Percentiles rank a stretch among this genome's conserved stretches.
phyloP scores from a whole-genome alignment of 2,888 invertebrate species.

The Scaptomyza parva region DNA sequence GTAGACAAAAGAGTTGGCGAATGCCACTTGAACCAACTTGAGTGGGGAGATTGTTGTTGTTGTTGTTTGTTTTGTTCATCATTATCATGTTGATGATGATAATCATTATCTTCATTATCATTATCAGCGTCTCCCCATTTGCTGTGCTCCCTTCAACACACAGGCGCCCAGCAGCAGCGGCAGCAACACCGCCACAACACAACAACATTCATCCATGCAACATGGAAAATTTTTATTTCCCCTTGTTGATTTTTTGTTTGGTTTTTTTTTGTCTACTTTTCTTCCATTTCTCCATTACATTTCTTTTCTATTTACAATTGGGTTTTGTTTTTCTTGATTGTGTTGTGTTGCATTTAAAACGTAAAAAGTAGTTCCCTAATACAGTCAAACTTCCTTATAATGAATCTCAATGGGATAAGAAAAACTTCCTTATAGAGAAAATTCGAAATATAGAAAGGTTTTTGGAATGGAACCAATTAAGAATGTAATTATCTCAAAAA shows the following conservation, averaged over 20 bases:
- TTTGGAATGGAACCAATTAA: no score
- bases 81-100: no score
- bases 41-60: not conserved
- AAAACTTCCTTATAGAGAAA: no score
- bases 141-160: slow-evolving; percentile 60
- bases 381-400: no score
- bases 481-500: no score
- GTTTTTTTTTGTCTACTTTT: not conserved
- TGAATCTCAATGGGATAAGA: no score
- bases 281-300: not conserved
- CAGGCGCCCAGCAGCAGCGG: slow-evolving; percentile 55
- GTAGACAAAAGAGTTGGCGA: slow-evolving; percentile 68
- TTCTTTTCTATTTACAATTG: not conserved
- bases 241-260: no score
- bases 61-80: slow-evolving; percentile 2
- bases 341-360: slow-evolving; percentile 2
- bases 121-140: slow-evolving; percentile 42
- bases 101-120: slow-evolving; percentile 1
- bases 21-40: slow-evolving; percentile 42
- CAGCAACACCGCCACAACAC: no score
- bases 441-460: no score
- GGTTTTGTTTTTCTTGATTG: not conserved
- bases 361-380: no score
- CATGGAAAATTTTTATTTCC: slow-evolving; percentile 17
- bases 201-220: slow-evolving; percentile 13